Percentiles rank a stretch among this genome's conserved stretches.
These are phyloP conservation scores for Drosophila suboccidentalis DNA, from an alignment of 2,888 invertebrate species.

Conservation along the genomic window DNA sequence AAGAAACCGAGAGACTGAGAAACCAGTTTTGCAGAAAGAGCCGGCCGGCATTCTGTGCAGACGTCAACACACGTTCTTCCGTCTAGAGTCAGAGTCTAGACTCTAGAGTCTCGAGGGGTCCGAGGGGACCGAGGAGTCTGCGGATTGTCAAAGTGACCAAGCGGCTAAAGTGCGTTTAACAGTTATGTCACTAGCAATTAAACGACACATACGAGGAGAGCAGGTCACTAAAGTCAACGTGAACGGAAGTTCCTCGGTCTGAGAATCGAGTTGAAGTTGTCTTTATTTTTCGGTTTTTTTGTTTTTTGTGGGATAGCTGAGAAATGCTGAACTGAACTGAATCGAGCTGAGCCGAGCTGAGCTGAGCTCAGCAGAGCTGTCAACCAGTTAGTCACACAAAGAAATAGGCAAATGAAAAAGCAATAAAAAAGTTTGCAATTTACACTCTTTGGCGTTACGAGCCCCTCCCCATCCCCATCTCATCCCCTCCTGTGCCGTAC, in stretches of 20 bases:
- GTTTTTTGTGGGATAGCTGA: neutral
- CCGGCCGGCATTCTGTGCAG: constrained; percentile 73
- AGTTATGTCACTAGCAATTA: constrained; percentile 71
- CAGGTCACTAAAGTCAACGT: constrained; percentile 45
- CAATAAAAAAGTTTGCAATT: constrained; percentile 68
- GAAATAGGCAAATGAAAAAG: constrained; percentile 71
- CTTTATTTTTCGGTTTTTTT: neutral
- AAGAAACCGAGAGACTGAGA: constrained; percentile 28
- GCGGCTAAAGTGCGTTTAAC: constrained; percentile 68
- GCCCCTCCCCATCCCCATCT: too few species aligned
- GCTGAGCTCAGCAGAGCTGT: constrained; percentile 23
- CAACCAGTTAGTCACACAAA: constrained; percentile 41
- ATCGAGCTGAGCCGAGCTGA: constrained; percentile 11
- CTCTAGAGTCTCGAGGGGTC: neutral
- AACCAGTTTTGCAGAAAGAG: constrained; percentile 69
- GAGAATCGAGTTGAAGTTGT: constrained; percentile 22
- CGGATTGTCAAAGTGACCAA: constrained; percentile 35
- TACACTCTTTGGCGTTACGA: constrained; percentile 63
- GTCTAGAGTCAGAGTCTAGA: constrained; percentile 46
- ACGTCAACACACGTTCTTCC: constrained; percentile 46
- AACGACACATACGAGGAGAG: constrained; percentile 44
- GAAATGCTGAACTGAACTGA: neutral
- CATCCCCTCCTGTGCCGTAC: neutral
- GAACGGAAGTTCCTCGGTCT: constrained; percentile 57
- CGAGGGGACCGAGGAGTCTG: constrained; percentile 25